Evolutionary conservation across 2,113 vertebrate species (phyloP), one percentile per base, ranked within the genome.

Genomic region (Microcebus ravelobensis): DNA sequence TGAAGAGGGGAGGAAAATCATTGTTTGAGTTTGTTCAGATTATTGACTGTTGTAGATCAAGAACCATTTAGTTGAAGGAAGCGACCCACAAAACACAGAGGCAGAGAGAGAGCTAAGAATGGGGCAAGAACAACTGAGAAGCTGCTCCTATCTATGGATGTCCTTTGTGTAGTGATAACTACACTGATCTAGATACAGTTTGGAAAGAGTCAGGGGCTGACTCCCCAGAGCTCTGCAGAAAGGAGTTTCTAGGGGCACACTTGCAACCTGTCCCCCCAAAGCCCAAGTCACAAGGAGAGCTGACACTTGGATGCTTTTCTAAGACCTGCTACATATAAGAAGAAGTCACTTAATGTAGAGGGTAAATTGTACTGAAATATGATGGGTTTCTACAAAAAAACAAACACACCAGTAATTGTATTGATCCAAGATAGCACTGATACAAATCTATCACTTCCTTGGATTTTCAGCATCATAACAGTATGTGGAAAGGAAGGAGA

Each of bases 11-110:
- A 91, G 61, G n/a, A 50, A 92, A 96, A 81, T 25, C 4, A 52
- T 42, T 92, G 36, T 79, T 91, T 79, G 14, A 68, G 39, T 91
- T 74, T 92, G 67, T 86, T 88, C 74, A 73, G 14, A n/a, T 91
- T 83, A 42, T 61, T 59, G 73, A 92, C 42, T 17, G 23, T 50
- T 90, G 79, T 42, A 90, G 27, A 79, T 57, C 11, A 88, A 96
- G 95, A 76, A 36, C 2, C 15, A 14, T 65, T 95, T 89, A 59
- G 89, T 0, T 45, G 8, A 79, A n/a, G 9, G 39, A 91, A 80
- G 52, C 17, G 52, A 76, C 29, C 45, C 31, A 25, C 65, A 76
- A 90, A 96, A n/a, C 65, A n/a, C 27, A 87, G 13, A 92, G n/a
- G 27, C 25, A 73, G 42, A 77, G 94, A 80, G 52, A 94, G 55